phyloP scores from a whole-genome alignment of 2,797 vertebrate genomes.

The Tarsius wallacei region DNA sequence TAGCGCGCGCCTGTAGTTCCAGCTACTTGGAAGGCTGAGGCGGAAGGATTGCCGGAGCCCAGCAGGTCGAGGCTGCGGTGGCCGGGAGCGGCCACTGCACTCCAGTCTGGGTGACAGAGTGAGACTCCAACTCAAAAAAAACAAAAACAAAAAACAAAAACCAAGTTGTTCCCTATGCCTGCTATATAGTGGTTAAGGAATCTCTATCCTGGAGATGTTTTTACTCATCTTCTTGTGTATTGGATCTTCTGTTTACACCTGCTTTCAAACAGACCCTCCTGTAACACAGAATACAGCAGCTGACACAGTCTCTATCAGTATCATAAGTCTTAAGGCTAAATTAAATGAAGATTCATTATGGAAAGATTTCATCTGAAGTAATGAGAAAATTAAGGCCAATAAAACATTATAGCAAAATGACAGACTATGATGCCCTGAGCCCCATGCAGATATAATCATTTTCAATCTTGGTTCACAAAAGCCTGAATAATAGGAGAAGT shows the following conservation, averaged over 20 bases:
- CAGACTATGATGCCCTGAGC: neutral
- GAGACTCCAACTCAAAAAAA: no score
- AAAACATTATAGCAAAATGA: constrained; percentile 41
- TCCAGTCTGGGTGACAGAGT: no score
- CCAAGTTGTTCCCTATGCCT: neutral
- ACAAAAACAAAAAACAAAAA: no score
- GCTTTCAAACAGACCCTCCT: constrained; percentile 17
- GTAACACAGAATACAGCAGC: constrained; percentile 1
- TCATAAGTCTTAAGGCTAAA: neutral
- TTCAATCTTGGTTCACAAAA: neutral
- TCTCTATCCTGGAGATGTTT: neutral
- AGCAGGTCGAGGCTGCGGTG: no score
- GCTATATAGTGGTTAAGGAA: neutral
- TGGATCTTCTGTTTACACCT: neutral
- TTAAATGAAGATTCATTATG: neutral
- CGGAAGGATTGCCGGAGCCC: no score
- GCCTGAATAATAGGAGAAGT: neutral
- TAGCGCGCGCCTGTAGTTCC: no score
- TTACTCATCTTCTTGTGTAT: neutral
- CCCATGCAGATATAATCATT: neutral
- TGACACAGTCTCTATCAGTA: neutral
- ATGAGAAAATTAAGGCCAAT: neutral
- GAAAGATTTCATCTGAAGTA: constrained; percentile 21
- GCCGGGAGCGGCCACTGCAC: no score
- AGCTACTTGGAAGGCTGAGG: no score